Evolutionary conservation across 1,140 invertebrate species (phyloP), one percentile per base, ranked within the genome.

Genomic region (Drosophila kepulauana): DNA sequence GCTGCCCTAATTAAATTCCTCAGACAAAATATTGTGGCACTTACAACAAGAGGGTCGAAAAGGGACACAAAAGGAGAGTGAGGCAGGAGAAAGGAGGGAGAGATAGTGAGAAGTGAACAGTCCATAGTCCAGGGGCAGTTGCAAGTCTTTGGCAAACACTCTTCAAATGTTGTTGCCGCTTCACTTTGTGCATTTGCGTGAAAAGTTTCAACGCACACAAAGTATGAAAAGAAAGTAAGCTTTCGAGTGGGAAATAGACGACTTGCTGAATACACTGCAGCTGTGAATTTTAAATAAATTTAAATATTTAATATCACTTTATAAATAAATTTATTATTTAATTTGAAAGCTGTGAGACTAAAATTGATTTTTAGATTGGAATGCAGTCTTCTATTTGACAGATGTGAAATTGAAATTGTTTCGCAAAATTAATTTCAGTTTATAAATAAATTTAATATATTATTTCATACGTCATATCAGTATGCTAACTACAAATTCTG

Each of bases 1-100:
- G 11, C 15, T 66, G 58, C 56, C 73, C 81, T 87, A 84, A 87
- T 87, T 87, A 84, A 88, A 85, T 87, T 81, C 67, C 35, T 38
- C 59, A 35, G 64, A 61, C 48, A 79, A 67, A 66, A 82, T 74
- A 66, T 61, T 43, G 43, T 63, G 59, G 35, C 48, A 49, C 49
- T 57, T 38, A 7, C n/a, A 33, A 10, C 10, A 10, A 48, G 13
- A n/a, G 3, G 5, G 56, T 10, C 3, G 10, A 8, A 7, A 3
- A 11, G 35, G 8, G 3, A 11, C 10, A 13, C 5, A 30, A 30
- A 0, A 0, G 2, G 33, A 8, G 20, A 20, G 6, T 11, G 25
- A 0, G 8, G 43, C 3, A 11, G 13, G 28, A 54, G 43, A 57
- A 33, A 7, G 0, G 15, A n/a, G 3, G 10, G 20, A 13, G 20